phyloP scores from a whole-genome alignment of 2,113 vertebrate genomes.

The Carassius auratus region DNA sequence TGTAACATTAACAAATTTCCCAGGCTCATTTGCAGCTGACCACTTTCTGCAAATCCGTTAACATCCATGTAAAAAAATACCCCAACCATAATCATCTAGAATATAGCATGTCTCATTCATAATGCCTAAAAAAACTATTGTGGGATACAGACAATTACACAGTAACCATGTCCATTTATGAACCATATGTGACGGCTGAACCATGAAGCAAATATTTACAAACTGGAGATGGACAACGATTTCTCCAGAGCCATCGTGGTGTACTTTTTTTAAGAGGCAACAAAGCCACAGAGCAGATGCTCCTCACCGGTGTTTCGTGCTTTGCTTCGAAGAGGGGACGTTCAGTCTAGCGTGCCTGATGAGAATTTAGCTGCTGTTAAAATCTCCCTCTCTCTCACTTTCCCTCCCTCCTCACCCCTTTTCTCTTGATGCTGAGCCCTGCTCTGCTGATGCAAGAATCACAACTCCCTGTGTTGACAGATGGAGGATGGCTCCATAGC shows the following conservation, averaged over 20 bases:
- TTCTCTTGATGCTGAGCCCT: slow-evolving; percentile 76
- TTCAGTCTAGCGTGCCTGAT: slow-evolving; percentile 49
- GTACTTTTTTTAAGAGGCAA: slow-evolving; percentile 52
- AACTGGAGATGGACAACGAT: slow-evolving; percentile 54
- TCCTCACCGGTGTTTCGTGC: slow-evolving; percentile 41
- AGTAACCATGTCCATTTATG: slow-evolving; percentile 19
- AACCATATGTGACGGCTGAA: slow-evolving; percentile 44
- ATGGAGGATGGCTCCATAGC: slow-evolving; percentile 73
- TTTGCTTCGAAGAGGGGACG: slow-evolving; percentile 46
- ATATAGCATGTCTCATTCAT: background rate
- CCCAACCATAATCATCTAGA: background rate
- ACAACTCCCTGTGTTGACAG: slow-evolving; percentile 73
- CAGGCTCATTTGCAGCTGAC: background rate
- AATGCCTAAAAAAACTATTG: background rate
- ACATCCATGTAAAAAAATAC: background rate
- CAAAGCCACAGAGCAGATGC: slow-evolving; percentile 41
- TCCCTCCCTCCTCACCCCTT: slow-evolving; percentile 56
- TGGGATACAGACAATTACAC: background rate
- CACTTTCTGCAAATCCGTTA: background rate
- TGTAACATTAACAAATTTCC: background rate
- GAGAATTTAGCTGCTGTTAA: slow-evolving; percentile 52
- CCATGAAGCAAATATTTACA: slow-evolving; percentile 70
- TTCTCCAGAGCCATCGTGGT: slow-evolving; percentile 51
- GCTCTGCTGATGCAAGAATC: slow-evolving; percentile 79
- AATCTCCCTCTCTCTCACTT: slow-evolving; percentile 30